These are phyloP conservation scores for Gambelia wislizenii DNA, from an alignment of 2,797 vertebrate species.

Conservation along the genomic window DNA sequence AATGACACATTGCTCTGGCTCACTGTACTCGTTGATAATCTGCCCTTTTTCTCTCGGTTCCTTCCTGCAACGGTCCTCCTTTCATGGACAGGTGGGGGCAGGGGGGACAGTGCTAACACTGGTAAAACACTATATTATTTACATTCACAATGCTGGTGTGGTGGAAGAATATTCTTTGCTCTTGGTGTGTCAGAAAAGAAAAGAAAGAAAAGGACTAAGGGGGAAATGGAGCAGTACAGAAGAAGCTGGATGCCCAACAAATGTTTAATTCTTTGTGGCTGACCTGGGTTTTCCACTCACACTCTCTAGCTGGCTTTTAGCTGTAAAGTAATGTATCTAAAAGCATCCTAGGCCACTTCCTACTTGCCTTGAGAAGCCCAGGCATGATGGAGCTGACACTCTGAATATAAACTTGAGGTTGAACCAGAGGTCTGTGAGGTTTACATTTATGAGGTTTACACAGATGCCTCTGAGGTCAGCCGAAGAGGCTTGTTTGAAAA, in stretches of 20 bases:
- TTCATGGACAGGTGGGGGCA: background rate
- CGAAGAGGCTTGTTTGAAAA: slow-evolving; percentile 60
- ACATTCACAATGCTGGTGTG: slow-evolving; percentile 39
- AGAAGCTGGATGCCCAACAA: slow-evolving; percentile 59
- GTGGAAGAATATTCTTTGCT: slow-evolving; percentile 33
- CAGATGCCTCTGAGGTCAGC: slow-evolving; percentile 43
- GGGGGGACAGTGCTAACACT: slow-evolving; percentile 33
- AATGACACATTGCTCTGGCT: slow-evolving; percentile 73
- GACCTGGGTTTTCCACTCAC: slow-evolving; percentile 64
- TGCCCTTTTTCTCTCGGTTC: slow-evolving; percentile 65
- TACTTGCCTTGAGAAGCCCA: slow-evolving; percentile 59
- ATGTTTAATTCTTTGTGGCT: slow-evolving; percentile 63
- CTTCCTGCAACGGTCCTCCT: slow-evolving; percentile 17
- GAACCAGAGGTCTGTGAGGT: slow-evolving; percentile 39
- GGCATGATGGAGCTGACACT: background rate
- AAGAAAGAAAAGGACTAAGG: slow-evolving; percentile 21
- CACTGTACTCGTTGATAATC: slow-evolving; percentile 72
- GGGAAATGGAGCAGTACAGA: slow-evolving; percentile 54
- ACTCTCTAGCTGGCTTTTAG: slow-evolving; percentile 54
- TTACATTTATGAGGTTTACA: background rate
- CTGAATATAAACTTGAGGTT: slow-evolving; percentile 29
- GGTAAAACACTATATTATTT: slow-evolving; percentile 25
- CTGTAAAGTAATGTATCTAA: slow-evolving; percentile 51
- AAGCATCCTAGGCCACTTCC: slow-evolving; percentile 51
- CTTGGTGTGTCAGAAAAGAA: slow-evolving; percentile 48